These are phyloP conservation scores for Chouioia cunea DNA, from an alignment of 2,888 invertebrate species.

Conservation along the genomic window DNA sequence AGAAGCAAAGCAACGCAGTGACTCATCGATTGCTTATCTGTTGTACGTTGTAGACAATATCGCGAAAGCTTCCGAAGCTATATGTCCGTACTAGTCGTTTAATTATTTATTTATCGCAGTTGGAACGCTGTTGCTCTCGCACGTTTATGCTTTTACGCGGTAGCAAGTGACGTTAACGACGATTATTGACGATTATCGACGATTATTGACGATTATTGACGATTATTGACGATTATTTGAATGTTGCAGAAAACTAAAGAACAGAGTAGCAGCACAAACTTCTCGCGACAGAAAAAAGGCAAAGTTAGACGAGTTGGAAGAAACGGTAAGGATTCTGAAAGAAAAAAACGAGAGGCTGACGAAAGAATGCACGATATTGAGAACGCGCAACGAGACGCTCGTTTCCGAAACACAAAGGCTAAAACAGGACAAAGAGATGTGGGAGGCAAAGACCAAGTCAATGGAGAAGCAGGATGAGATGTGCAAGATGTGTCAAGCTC, in stretches of 20 bases:
- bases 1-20: too few species aligned
- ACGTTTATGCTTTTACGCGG: too few species aligned
- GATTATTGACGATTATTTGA: too few species aligned
- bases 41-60: too few species aligned
- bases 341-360: conserved; percentile 76
- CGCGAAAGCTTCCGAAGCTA: too few species aligned
- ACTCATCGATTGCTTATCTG: too few species aligned
- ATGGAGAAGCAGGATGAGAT: conserved; percentile 52
- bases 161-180: too few species aligned
- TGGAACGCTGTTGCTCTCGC: too few species aligned
- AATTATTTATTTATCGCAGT: too few species aligned
- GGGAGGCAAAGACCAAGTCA: conserved; percentile 52
- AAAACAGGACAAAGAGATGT: conserved; percentile 70
- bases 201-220: too few species aligned
- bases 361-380: conserved; percentile 77
- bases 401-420: conserved; percentile 76
- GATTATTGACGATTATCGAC: too few species aligned
- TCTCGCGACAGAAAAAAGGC: conserved; percentile 97
- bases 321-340: conserved; percentile 74
- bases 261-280: conserved; percentile 96
- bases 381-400: conserved; percentile 78
- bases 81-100: too few species aligned
- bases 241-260: conserved; percentile 87
- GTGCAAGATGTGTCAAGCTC: conserved; percentile 62
- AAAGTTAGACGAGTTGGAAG: conserved; percentile 90